Base-by-base conservation (phyloP, 2,888 invertebrate genomes). In the Nebria salina region DNA sequence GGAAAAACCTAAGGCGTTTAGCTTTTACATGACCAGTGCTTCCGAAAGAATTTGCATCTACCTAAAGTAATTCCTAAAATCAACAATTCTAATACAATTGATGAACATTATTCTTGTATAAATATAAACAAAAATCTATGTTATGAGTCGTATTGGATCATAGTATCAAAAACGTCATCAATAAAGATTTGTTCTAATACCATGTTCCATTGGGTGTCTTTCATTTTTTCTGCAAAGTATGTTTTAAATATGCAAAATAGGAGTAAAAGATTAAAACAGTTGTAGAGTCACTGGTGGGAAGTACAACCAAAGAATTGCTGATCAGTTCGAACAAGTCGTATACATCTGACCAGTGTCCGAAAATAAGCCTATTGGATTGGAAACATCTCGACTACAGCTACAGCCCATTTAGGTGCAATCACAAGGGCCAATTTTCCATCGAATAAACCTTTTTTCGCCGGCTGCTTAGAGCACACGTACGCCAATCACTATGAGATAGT, bases 1-100 rank as follows among this genome's bases (percentile, higher is more conserved):
- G 25, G 75, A 64, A 43, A 75, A 80, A 75, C 75, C 75, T 75
- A 75, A 80, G 70, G 70, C 79, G 75, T 75, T 80, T 80, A 80
- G 80, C 41, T 65, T 26, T 25, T 15, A 25, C n/a, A 41, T 64
- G 42, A 7, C 54, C 80, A 79, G 79, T 68, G 80, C 54, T 75
- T 75, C 75, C n/a, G 70, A 75, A 80, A 73, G 78, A 73, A 78
- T 78, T 78, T 78, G 54, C 77, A 77, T 77, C 26, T 15, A 20
- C 34, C 41, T 43, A 76, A 43, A 66, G 41, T 73, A 73, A 26
- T 41, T 15, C 8, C 34, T 13, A 65, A 34, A 34, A 34, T 1
- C 54, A 3, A 2, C 54, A 68, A 76, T n/a, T 34, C 65, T 20
- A 76, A 76, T 76, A 66, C 65, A 76, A 65, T 25, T 74, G 26